Evolutionary conservation across 2,888 invertebrate species (phyloP).

Genomic region (Polydrusus pterygomalis): DNA sequence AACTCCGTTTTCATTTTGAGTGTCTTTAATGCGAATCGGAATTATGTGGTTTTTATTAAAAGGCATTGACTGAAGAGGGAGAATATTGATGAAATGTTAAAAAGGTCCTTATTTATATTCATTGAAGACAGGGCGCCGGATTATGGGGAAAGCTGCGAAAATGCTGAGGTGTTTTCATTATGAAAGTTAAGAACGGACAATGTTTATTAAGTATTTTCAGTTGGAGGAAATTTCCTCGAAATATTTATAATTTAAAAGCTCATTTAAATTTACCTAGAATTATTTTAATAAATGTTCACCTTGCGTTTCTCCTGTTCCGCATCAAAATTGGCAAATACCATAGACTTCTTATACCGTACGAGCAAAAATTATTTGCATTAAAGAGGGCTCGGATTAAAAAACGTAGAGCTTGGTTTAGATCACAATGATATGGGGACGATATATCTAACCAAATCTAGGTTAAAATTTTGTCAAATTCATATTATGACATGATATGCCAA

Average conservation of each 20-base stretch:
- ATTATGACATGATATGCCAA: too few species aligned
- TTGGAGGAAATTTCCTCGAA: neutral
- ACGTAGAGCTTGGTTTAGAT: too few species aligned
- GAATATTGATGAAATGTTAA: conserved; percentile 32
- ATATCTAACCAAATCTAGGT: too few species aligned
- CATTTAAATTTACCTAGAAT: neutral
- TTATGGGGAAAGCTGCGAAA: conserved; percentile 11
- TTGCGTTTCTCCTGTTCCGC: neutral
- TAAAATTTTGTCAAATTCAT: too few species aligned
- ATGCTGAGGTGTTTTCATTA: conserved; percentile 19
- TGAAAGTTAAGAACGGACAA: neutral
- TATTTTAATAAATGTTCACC: neutral
- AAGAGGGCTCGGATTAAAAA: too few species aligned
- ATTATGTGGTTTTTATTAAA: conserved; percentile 34
- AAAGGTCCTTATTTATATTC: conserved; percentile 29
- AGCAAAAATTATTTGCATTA: too few species aligned
- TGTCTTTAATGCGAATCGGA: conserved; percentile 16
- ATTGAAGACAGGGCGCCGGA: conserved; percentile 8
- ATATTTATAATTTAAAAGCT: neutral
- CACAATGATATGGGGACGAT: too few species aligned
- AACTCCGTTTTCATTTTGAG: conserved; percentile 25
- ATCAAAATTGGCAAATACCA: too few species aligned
- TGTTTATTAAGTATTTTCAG: neutral
- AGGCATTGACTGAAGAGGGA: conserved; percentile 6
- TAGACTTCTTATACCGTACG: too few species aligned